Conservation (phyloP, 1,140 invertebrate species). For the Plectus sambesii region DNA sequence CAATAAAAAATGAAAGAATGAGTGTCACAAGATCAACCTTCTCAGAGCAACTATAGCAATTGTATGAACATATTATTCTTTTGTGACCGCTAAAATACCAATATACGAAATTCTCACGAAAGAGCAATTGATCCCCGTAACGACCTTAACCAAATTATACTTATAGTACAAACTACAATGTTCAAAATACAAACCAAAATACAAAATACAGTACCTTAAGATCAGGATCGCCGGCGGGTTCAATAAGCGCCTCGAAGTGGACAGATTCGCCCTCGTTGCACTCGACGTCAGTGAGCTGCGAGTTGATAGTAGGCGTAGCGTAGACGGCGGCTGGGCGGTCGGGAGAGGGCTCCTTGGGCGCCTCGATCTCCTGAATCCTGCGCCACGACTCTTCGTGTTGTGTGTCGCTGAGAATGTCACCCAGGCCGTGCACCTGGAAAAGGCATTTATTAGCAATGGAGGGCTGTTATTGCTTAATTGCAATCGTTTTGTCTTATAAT, state of each 20-base stretch:
- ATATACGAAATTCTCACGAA: no score
- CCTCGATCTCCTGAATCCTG: constrained; percentile 38
- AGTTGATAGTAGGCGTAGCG: constrained; percentile 31
- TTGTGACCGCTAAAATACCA: no score
- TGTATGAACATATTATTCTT: no score
- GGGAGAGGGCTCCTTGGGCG: constrained; percentile 29
- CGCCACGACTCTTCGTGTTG: constrained; percentile 40
- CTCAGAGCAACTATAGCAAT: no score
- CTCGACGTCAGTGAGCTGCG: constrained; percentile 38
- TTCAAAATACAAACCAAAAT: no score
- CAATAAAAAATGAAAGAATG: no score
- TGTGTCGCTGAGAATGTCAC: constrained; percentile 33
- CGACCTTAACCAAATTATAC: neutral
- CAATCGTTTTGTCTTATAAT: no score
- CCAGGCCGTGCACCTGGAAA: constrained; percentile 51
- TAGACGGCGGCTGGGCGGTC: constrained; percentile 36
- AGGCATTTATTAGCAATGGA: no score
- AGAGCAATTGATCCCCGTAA: no score
- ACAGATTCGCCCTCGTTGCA: constrained; percentile 38
- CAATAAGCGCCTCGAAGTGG: constrained; percentile 45
- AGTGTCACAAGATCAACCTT: no score
- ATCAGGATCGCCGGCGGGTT: constrained; percentile 81
- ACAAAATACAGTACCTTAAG: constrained; percentile 92
- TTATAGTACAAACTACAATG: no score
- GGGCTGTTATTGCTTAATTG: no score